These are phyloP conservation scores for Saccopteryx bilineata DNA, from an alignment of 2,113 vertebrate genomes.

Conservation along the genomic window DNA sequence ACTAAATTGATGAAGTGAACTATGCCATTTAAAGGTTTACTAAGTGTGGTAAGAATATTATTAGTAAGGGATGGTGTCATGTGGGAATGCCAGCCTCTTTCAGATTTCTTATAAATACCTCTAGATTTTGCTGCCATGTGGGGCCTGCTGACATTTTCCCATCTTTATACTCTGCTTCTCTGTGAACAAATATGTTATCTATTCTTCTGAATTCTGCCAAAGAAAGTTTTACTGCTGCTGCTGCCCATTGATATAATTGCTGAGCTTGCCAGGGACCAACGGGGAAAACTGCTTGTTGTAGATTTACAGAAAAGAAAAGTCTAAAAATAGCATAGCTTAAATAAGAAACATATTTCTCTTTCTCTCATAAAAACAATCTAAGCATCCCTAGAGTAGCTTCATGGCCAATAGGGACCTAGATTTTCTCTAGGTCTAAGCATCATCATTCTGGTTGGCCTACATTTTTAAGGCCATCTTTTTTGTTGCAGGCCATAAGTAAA, in stretches of 20 bases:
- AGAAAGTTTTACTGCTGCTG: not conserved
- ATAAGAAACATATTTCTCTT: not conserved
- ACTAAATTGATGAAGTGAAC: not conserved
- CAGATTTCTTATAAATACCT: not conserved
- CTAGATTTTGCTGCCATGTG: not conserved
- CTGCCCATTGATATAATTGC: not conserved
- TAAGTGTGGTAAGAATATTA: not conserved
- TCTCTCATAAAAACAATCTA: not conserved
- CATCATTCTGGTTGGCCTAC: not conserved
- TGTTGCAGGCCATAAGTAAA: not conserved
- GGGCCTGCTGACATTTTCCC: not conserved
- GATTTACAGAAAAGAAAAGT: not conserved
- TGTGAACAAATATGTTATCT: not conserved
- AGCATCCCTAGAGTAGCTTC: not conserved
- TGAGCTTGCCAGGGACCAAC: not conserved
- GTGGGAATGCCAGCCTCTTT: not conserved
- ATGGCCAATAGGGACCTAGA: not conserved
- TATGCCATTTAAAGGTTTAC: not conserved
- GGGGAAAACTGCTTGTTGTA: not conserved
- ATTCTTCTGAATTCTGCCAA: slow-evolving; percentile 19
- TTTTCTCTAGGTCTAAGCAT: not conserved
- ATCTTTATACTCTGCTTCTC: not conserved
- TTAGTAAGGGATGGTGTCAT: not conserved
- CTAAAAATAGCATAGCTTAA: not conserved
- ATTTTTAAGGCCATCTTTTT: not conserved